phyloP scores from a whole-genome alignment of 2,888 invertebrate genomes.

The Drosophila demipolita region DNA sequence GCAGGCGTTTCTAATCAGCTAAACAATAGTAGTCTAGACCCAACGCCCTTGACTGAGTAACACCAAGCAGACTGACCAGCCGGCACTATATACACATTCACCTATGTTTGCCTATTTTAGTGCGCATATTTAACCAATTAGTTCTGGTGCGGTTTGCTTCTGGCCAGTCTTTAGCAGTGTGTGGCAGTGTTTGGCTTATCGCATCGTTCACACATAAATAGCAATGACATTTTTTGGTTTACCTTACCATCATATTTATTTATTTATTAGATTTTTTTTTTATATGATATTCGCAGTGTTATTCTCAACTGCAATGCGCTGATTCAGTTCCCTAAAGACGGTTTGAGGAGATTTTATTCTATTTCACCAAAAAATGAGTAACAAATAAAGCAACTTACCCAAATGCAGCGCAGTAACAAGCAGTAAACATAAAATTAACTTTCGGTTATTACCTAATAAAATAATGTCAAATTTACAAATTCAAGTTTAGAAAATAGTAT shows the following conservation, averaged over 20 bases:
- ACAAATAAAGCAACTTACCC: background rate
- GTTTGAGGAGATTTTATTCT: background rate
- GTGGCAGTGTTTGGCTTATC: conserved; percentile 20
- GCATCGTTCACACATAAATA: conserved; percentile 30
- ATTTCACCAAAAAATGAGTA: background rate
- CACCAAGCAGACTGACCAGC: conserved; percentile 10
- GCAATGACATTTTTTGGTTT: conserved; percentile 14
- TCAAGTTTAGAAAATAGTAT: background rate
- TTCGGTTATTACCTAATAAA: background rate
- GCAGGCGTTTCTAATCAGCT: conserved; percentile 45
- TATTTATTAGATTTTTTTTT: background rate
- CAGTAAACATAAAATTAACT: background rate
- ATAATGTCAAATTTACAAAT: background rate
- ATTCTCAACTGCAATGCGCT: conserved; percentile 12
- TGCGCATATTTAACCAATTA: conserved; percentile 56
- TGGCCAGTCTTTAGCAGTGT: background rate
- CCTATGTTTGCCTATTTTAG: conserved; percentile 10
- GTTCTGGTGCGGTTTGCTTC: conserved; percentile 25
- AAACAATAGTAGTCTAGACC: conserved; percentile 30
- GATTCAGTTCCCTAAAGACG: background rate
- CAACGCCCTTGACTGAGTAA: conserved; percentile 48
- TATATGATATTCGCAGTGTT: conserved; percentile 26
- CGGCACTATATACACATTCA: background rate
- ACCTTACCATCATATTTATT: background rate
- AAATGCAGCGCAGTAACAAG: background rate